These are phyloP conservation scores for Pempheris klunzingeri DNA, from an alignment of 2,797 vertebrate species.

Conservation along the genomic window DNA sequence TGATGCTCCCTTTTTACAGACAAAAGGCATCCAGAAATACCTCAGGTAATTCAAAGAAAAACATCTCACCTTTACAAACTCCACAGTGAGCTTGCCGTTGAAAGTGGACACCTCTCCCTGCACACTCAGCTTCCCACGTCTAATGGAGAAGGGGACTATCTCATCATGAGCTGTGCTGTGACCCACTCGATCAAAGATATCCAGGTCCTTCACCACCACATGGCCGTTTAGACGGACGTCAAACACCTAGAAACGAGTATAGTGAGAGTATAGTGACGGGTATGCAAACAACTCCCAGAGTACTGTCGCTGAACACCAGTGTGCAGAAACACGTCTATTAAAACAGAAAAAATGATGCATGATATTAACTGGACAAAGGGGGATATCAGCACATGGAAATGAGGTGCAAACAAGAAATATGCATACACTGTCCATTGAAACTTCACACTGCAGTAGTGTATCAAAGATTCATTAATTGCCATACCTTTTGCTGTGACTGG, in stretches of 20 bases:
- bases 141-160: constrained; percentile 94
- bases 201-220: constrained; percentile 96
- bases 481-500: constrained; percentile 99
- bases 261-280: not conserved
- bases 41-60: not conserved
- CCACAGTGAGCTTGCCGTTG: constrained; percentile 95
- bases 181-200: constrained; percentile 98
- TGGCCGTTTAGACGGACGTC: constrained; percentile 97
- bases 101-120: constrained; percentile 97
- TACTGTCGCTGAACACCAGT: not conserved
- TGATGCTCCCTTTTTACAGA: no score
- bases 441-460: no score
- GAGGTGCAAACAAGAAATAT: no score
- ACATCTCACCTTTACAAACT: constrained; percentile 95
- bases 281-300: not conserved
- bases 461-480: not conserved
- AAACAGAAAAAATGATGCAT: not conserved
- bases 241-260: constrained; percentile 93
- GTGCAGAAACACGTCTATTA: not conserved
- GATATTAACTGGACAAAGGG: not conserved
- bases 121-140: constrained; percentile 96
- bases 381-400: not conserved
- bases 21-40: not conserved
- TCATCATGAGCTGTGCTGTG: constrained; percentile 98
- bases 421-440: not conserved